phyloP scores from a whole-genome alignment of 2,113 vertebrate genomes.

The Telmatochromis brachygnathus region DNA sequence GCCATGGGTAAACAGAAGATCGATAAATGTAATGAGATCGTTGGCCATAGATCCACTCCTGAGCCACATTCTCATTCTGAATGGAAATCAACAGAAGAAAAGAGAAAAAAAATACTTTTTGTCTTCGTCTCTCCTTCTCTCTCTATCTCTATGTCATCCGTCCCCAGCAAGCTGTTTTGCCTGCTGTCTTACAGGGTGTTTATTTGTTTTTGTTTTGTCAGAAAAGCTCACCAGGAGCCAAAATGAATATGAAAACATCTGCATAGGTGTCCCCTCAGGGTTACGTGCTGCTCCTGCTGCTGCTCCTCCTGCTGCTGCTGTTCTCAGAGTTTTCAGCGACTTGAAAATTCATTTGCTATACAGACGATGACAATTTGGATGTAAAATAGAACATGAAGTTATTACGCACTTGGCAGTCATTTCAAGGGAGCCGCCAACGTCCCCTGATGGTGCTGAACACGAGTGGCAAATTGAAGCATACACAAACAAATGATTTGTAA shows the following conservation, averaged over 20 bases:
- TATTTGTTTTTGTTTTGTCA: slow-evolving; percentile 57
- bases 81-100: slow-evolving; percentile 9
- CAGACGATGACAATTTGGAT: slow-evolving; percentile 37
- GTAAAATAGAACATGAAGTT: slow-evolving; percentile 34
- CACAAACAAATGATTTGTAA: slow-evolving; percentile 14
- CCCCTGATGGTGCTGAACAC: slow-evolving; percentile 38
- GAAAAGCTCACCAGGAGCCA: slow-evolving; percentile 54
- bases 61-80: slow-evolving; percentile 24
- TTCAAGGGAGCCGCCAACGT: slow-evolving; percentile 13
- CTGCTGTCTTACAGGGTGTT: slow-evolving; percentile 57
- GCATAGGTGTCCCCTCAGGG: slow-evolving; percentile 45
- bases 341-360: slow-evolving; percentile 40
- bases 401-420: slow-evolving; percentile 18
- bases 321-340: slow-evolving; percentile 11
- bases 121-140: neutral
- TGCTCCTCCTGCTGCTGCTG: neutral
- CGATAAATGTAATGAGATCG: slow-evolving; percentile 59
- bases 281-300: neutral
- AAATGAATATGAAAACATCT: slow-evolving; percentile 64
- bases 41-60: slow-evolving; percentile 56
- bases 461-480: slow-evolving; percentile 32
- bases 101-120: neutral
- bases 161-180: slow-evolving; percentile 30
- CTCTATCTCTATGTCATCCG: neutral
- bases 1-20: slow-evolving; percentile 65